Evolutionary conservation across 2,113 vertebrate genomes (phyloP), one percentile per base, ranked within the genome.

Genomic region (Semicossyphus pulcher): DNA sequence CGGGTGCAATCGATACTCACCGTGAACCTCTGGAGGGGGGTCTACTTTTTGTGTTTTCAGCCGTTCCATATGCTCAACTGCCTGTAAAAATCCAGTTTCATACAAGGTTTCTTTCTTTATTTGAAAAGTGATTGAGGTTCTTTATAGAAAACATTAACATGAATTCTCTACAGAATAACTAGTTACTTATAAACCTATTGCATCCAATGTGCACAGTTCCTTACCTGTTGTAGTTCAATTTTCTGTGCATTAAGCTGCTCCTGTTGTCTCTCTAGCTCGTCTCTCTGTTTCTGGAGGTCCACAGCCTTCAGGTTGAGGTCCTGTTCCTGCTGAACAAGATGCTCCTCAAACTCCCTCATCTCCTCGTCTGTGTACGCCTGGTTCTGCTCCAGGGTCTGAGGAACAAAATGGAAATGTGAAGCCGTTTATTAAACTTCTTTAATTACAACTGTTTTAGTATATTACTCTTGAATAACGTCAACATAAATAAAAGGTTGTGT

Each of bases 181-280:
- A n/a, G n/a, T n/a, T n/a, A n/a, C n/a, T n/a, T n/a, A n/a, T n/a
- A n/a, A n/a, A n/a, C n/a, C n/a, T n/a, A n/a, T n/a, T n/a, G n/a
- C n/a, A n/a, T n/a, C n/a, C n/a, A n/a, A n/a, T n/a, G 9, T 44
- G 32, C 36, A 18, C 12, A 15, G 15, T 23, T 73, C 29, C 15
- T 47, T 86, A 98, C 97, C 95, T 98, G 96, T 42, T 98, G 95
- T 39, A 97, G 91, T 75, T 98, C 96, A 3, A 94, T 78, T 85
- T 97, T 98, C 92, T 98, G 97, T 45, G 95, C 95, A 74, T 99
- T 95, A 14, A 99, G 95, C 72, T 96, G 95, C 64, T 97, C 94
- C 0, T 99, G 97, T 64, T 98, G 96, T 57, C 89, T 93, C 66
- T 97, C 94, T 54, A 99, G 91, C 56, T 98, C 97, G 26, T 97